These are phyloP conservation scores for Peromyscus melanophrys DNA, from an alignment of 2,797 vertebrate genomes.

Conservation along the genomic window DNA sequence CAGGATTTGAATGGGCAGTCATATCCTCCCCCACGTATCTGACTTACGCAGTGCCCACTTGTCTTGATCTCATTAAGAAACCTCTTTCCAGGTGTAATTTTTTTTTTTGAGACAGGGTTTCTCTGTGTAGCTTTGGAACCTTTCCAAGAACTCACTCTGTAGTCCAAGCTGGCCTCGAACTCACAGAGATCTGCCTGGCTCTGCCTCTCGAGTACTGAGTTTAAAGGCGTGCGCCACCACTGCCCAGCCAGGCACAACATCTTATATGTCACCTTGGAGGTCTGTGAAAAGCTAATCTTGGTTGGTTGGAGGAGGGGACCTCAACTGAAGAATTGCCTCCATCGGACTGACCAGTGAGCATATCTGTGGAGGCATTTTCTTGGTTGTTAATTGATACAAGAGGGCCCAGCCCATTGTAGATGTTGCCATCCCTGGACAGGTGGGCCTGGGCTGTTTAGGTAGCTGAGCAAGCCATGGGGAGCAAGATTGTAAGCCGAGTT, in stretches of 20 bases:
- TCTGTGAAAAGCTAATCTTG: background rate
- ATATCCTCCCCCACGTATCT: background rate
- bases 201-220: too few relatives aligned
- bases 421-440: background rate
- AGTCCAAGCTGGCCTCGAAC: too few relatives aligned
- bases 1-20: background rate
- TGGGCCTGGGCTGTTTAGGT: background rate
- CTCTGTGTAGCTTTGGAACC: too few relatives aligned
- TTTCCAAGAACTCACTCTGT: too few relatives aligned
- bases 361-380: background rate
- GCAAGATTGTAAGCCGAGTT: too few relatives aligned
- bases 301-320: background rate
- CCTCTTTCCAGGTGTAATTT: background rate
- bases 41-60: rapidly evolving
- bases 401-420: background rate
- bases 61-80: background rate
- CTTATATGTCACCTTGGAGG: background rate
- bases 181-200: too few relatives aligned
- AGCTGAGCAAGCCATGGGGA: background rate
- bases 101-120: too few relatives aligned
- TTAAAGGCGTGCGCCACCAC: too few relatives aligned
- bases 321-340: background rate
- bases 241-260: background rate
- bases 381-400: background rate
- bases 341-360: too few relatives aligned